phyloP scores from a whole-genome alignment of 2,797 vertebrate genomes.

The Malacoctenus gilli region DNA sequence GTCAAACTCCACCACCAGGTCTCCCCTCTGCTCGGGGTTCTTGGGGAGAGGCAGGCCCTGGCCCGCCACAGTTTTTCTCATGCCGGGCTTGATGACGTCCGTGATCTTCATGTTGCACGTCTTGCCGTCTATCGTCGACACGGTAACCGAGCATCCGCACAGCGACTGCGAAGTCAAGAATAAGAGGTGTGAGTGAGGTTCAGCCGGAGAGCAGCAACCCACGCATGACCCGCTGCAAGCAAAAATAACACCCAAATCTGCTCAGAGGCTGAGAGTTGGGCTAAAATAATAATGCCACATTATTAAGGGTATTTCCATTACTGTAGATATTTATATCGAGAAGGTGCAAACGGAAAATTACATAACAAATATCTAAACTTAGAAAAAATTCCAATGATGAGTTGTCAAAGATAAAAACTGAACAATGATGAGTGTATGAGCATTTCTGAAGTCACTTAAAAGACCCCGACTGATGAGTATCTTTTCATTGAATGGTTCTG shows the following conservation, averaged over 20 bases:
- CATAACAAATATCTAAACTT: not conserved
- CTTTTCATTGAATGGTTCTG: too few relatives aligned
- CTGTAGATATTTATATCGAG: not conserved
- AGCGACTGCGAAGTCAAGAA: slow-evolving; percentile 85
- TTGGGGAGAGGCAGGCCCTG: slow-evolving; percentile 97
- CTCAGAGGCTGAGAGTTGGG: not conserved
- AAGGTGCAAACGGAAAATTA: not conserved
- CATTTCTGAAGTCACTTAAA: too few relatives aligned
- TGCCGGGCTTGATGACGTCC: slow-evolving; percentile 96
- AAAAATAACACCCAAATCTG: slow-evolving; percentile 17
- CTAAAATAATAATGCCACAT: not conserved
- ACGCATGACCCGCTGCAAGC: slow-evolving; percentile 13
- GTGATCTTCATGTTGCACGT: slow-evolving; percentile 96
- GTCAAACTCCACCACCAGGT: slow-evolving; percentile 98
- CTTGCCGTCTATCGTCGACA: slow-evolving; percentile 96
- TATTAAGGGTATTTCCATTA: not conserved
- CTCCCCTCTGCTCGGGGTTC: slow-evolving; percentile 94
- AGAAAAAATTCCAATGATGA: too few relatives aligned
- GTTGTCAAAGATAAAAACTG: too few relatives aligned
- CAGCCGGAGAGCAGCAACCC: slow-evolving; percentile 13
- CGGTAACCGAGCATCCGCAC: slow-evolving; percentile 94
- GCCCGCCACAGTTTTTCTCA: slow-evolving; percentile 94
- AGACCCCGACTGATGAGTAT: too few relatives aligned
- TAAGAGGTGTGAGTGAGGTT: slow-evolving; percentile 19
- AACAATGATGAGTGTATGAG: too few relatives aligned